phyloP scores from a whole-genome alignment of 1,140 invertebrate species.

The Wiebesia pumilae region DNA sequence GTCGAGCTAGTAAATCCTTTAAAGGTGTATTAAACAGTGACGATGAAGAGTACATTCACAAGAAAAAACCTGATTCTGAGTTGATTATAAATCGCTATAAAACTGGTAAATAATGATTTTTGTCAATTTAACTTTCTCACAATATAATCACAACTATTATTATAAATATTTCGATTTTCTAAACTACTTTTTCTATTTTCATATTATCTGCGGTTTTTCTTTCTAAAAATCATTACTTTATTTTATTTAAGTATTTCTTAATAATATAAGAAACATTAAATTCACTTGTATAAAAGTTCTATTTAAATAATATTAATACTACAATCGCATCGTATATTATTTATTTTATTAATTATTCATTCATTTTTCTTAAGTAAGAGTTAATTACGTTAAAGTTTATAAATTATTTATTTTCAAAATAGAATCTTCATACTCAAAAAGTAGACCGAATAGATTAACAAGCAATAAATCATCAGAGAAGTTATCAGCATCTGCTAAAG shows the following conservation, averaged over 20 bases:
- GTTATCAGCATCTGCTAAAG: neutral
- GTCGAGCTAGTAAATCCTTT: neutral
- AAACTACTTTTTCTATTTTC: no score
- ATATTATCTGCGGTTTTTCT: no score
- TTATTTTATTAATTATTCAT: no score
- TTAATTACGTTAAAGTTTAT: neutral
- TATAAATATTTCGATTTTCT: no score
- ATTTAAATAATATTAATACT: no score
- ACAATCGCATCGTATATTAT: no score
- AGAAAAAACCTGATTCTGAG: neutral
- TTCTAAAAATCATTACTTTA: no score
- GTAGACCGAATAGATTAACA: neutral
- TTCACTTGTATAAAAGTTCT: no score
- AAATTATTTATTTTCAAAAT: slow-evolving; percentile 25
- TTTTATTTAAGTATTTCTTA: no score
- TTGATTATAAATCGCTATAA: neutral
- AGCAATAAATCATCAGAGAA: neutral
- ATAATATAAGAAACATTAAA: no score
- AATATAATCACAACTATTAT: no score
- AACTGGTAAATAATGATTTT: neutral
- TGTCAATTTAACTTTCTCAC: neutral
- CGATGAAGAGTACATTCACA: neutral
- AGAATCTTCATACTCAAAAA: neutral
- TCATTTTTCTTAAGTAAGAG: neutral
- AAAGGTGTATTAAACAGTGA: neutral